A percentile compares a stretch with the other conserved stretches of the same genome.
Conservation (phyloP, 2,113 vertebrate genomes). For the Lutjanus erythropterus region DNA sequence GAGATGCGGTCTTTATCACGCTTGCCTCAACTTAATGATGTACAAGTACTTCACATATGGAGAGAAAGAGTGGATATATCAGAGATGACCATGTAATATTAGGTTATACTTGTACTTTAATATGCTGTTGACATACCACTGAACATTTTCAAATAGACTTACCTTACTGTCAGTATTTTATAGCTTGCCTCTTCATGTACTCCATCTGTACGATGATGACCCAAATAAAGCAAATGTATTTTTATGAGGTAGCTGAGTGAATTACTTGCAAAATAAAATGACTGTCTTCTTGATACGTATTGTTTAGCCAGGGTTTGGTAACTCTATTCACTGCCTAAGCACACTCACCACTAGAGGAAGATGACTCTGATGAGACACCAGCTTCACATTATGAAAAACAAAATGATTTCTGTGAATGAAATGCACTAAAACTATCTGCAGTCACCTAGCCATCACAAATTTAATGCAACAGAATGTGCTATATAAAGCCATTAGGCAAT, state of each 20-base stretch:
- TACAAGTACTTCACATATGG: conserved; percentile 15
- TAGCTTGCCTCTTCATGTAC: conserved; percentile 53
- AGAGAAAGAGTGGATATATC: neutral
- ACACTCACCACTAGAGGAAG: too few species aligned
- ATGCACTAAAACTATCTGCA: neutral
- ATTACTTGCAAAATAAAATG: neutral
- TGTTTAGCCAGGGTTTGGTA: too few species aligned
- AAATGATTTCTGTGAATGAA: too few species aligned
- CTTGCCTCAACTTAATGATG: conserved; percentile 38
- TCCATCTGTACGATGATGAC: conserved; percentile 49
- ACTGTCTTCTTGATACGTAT: neutral
- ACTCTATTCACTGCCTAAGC: neutral
- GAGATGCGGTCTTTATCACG: conserved; percentile 18
- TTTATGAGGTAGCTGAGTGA: conserved; percentile 58
- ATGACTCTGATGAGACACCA: neutral
- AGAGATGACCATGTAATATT: conserved; percentile 16
- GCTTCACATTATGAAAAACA: neutral
- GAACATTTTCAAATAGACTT: conserved; percentile 46
- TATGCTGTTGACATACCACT: conserved; percentile 5
- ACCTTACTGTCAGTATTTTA: conserved; percentile 23
- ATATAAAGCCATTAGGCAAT: neutral
- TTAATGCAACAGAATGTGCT: neutral
- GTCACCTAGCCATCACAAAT: neutral
- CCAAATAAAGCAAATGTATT: conserved; percentile 82
- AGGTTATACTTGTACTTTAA: conserved; percentile 28